Conservation (phyloP, 2,113 vertebrate species). For the Gracilinanus agilis region DNA sequence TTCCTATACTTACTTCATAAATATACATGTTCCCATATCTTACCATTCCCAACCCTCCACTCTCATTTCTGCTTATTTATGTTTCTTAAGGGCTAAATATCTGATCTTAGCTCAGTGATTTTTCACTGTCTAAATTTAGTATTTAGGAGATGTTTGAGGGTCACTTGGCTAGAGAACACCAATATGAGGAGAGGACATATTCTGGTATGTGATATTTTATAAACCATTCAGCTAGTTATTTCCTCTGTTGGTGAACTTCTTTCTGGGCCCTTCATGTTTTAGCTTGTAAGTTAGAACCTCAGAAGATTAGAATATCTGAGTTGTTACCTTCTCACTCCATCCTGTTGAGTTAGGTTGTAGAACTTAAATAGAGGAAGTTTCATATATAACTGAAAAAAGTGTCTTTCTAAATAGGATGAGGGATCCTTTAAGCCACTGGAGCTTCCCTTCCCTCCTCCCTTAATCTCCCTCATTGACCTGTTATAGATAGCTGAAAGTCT, state of each 20-base stretch:
- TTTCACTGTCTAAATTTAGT: background rate
- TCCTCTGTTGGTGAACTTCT: background rate
- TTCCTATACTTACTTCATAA: background rate
- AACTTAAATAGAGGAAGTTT: background rate
- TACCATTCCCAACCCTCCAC: background rate
- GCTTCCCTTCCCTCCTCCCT: background rate
- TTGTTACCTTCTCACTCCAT: background rate
- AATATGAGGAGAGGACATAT: background rate
- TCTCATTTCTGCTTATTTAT: background rate
- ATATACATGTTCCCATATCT: background rate
- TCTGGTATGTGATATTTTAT: background rate
- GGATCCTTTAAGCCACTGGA: background rate
- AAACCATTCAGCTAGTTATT: background rate
- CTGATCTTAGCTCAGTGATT: background rate
- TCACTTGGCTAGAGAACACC: background rate
- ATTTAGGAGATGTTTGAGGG: background rate
- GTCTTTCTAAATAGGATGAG: background rate
- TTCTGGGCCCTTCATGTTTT: background rate
- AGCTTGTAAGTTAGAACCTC: background rate
- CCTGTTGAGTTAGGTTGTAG: background rate
- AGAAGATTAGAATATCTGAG: background rate
- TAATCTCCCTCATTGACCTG: background rate
- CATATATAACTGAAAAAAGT: background rate
- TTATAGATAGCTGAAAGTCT: constrained; percentile 10
- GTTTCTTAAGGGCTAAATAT: background rate